A percentile compares a stretch with the other conserved stretches of the same genome.
These are phyloP conservation scores for Hydrolagus colliei DNA, from an alignment of 2,797 vertebrate genomes.

Conservation along the genomic window DNA sequence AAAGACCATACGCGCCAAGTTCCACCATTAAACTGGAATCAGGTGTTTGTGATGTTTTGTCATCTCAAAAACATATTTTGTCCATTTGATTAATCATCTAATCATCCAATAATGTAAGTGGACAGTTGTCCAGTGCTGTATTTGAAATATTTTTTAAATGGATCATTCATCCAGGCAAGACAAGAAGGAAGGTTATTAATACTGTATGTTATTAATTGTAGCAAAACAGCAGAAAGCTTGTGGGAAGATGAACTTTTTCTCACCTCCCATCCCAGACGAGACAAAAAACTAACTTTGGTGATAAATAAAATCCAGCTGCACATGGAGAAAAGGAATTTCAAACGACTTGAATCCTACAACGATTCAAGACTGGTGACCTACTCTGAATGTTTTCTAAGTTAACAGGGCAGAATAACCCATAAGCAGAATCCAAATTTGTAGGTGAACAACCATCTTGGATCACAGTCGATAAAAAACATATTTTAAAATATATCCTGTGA, in stretches of 20 bases:
- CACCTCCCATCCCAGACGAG: conserved; percentile 14
- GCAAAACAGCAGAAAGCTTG: conserved; percentile 5
- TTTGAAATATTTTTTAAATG: conserved; percentile 41
- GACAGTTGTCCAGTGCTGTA: conserved; percentile 38
- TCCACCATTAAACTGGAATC: conserved; percentile 68
- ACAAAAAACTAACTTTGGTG: not conserved
- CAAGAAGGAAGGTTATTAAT: conserved; percentile 46
- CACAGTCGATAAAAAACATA: no score
- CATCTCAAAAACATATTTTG: no score
- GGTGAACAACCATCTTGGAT: no score
- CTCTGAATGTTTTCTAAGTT: no score
- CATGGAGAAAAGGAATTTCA: not conserved
- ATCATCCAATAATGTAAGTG: conserved; percentile 44
- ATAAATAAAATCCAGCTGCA: conserved; percentile 6
- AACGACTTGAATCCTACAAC: not conserved
- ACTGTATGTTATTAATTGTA: conserved; percentile 43
- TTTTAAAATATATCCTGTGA: no score
- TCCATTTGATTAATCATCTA: conserved; percentile 57
- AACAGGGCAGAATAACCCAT: no score
- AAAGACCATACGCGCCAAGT: conserved; percentile 54
- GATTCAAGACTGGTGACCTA: no score
- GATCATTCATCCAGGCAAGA: conserved; percentile 37
- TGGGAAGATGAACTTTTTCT: conserved; percentile 16
- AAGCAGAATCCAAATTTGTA: no score
- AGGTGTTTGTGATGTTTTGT: conserved; percentile 62